Percentiles rank a stretch among this genome's conserved stretches.
Evolutionary conservation across 2,113 vertebrate genomes (phyloP).

Genomic region (Noctilio leporinus): DNA sequence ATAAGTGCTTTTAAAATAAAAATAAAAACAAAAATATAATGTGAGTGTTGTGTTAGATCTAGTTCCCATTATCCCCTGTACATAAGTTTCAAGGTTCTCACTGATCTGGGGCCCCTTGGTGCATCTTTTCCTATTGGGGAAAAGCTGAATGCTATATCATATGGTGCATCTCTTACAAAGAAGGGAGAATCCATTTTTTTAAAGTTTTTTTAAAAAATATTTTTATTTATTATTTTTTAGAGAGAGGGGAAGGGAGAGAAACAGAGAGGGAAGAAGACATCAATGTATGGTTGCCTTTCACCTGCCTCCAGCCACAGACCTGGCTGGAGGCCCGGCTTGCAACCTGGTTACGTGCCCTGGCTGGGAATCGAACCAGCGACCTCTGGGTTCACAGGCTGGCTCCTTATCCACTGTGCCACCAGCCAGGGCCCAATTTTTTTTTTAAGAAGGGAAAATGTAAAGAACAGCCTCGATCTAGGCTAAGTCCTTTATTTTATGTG

Average conservation of each 20-base stretch:
- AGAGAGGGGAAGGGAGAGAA: no score
- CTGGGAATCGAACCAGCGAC: no score
- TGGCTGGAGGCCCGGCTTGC: no score
- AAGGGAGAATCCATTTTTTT: background rate
- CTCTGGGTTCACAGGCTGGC: no score
- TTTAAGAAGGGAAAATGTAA: background rate
- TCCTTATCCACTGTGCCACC: no score
- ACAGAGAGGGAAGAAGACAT: no score
- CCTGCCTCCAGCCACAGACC: no score
- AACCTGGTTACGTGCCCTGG: no score
- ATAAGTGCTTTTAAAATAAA: background rate
- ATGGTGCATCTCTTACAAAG: background rate
- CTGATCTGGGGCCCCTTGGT: background rate
- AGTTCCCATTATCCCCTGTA: background rate
- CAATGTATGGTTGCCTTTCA: no score
- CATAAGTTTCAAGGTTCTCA: background rate
- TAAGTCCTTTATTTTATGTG: background rate
- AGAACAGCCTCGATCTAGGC: background rate
- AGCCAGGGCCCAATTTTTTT: no score
- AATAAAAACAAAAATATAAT: background rate
- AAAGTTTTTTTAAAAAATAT: no score
- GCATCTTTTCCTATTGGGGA: background rate
- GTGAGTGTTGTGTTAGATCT: background rate
- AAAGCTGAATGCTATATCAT: background rate
- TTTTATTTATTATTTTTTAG: no score